Percentiles rank a stretch among this genome's conserved stretches.
These are phyloP conservation scores for Aegypius monachus DNA, from an alignment of 2,113 vertebrate genomes.

Conservation along the genomic window DNA sequence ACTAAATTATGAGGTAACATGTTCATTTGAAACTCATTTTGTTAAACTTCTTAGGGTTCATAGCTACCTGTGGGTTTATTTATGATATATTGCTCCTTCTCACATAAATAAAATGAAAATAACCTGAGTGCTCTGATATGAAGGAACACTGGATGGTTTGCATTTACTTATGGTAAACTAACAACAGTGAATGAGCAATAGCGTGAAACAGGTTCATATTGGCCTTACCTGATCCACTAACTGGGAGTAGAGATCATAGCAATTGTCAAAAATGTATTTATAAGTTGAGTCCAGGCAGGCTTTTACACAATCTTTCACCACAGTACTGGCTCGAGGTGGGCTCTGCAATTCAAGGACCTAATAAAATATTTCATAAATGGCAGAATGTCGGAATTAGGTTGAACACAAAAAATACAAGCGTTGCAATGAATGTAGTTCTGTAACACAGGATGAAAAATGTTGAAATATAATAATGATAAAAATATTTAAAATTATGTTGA, in stretches of 20 bases:
- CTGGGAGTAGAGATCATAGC: conserved; percentile 93
- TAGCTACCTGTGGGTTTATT: not conserved
- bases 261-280: conserved; percentile 97
- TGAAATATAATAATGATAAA: not conserved
- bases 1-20: not conserved
- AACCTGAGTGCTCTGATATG: not conserved
- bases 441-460: not conserved
- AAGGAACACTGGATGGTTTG: not conserved
- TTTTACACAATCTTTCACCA: conserved; percentile 94
- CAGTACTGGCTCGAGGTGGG: conserved; percentile 89
- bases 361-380: not conserved
- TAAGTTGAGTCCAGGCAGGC: conserved; percentile 96
- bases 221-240: conserved; percentile 89
- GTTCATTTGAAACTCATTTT: not conserved
- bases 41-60: not conserved
- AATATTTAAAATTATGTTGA: not conserved
- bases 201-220: not conserved
- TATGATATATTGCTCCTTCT: not conserved
- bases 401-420: not conserved
- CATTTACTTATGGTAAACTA: not conserved
- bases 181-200: not conserved
- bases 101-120: not conserved
- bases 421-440: not conserved
- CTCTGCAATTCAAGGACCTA: conserved; percentile 95
- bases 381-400: not conserved